Percentiles rank a stretch among this genome's conserved stretches.
Conservation (phyloP, 2,113 vertebrate genomes). For the Trinectes maculatus region DNA sequence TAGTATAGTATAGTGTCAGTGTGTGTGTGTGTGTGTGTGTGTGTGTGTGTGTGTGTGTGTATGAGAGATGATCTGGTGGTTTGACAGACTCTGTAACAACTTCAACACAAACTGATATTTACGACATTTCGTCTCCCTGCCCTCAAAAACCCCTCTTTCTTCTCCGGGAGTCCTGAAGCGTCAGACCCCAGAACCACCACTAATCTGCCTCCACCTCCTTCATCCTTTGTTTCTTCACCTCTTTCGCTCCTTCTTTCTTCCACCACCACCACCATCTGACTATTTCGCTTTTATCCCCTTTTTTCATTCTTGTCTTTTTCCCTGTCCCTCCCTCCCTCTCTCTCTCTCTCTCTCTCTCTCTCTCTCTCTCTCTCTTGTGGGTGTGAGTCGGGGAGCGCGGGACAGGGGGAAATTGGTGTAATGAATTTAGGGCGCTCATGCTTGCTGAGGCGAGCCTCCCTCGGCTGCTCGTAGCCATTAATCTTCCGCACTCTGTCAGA, state of each 20-base stretch:
- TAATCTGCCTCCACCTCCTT: constrained; percentile 46
- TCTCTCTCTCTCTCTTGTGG: constrained; percentile 63
- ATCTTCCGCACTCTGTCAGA: constrained; percentile 90
- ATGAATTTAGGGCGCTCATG: constrained; percentile 88
- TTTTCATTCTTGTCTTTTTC: constrained; percentile 55
- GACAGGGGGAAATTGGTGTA: constrained; percentile 87
- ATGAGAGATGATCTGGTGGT: not conserved
- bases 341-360: constrained; percentile 57
- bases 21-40: not conserved
- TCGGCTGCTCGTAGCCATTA: constrained; percentile 84
- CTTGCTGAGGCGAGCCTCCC: constrained; percentile 84
- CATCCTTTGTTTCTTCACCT: constrained; percentile 72
- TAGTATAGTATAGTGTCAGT: too few relatives aligned
- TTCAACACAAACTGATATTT: constrained; percentile 36
- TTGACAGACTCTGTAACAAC: constrained; percentile 16
- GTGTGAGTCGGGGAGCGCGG: constrained; percentile 73
- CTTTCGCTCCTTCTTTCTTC: constrained; percentile 51
- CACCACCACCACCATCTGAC: constrained; percentile 76
- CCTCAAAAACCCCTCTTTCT: constrained; percentile 1
- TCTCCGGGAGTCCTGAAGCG: constrained; percentile 14
- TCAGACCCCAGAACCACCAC: constrained; percentile 48
- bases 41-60: not conserved
- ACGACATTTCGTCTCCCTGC: not conserved
- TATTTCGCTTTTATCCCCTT: constrained; percentile 73
- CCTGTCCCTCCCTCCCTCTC: constrained; percentile 17